These are phyloP conservation scores for Mormoops blainvillei DNA, from an alignment of 2,113 vertebrate species.

Conservation along the genomic window DNA sequence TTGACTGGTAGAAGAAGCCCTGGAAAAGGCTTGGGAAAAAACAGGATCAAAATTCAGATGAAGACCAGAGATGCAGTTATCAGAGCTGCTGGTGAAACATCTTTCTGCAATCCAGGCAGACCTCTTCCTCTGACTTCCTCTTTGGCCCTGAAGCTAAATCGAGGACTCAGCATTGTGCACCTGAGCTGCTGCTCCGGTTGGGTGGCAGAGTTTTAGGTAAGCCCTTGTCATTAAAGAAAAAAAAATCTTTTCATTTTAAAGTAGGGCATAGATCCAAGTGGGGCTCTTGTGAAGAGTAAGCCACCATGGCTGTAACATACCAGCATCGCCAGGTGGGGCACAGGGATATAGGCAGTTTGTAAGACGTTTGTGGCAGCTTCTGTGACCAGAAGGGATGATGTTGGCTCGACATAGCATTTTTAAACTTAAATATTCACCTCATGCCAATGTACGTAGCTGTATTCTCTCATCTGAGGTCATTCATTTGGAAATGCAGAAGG, in stretches of 20 bases:
- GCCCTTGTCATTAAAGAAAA: not conserved
- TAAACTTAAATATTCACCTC: constrained; percentile 37
- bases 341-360: not conserved
- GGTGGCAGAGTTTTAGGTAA: not conserved
- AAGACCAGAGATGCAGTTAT: not conserved
- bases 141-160: not conserved
- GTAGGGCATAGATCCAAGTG: not conserved
- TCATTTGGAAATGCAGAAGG: constrained; percentile 52
- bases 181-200: not conserved
- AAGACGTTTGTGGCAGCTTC: not conserved
- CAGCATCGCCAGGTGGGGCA: constrained; percentile 11
- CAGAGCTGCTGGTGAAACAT: not conserved
- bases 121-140: not conserved
- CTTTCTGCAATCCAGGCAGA: not conserved
- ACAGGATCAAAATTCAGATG: not conserved
- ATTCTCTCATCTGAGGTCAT: constrained; percentile 29
- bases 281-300: not conserved
- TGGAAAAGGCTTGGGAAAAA: not conserved
- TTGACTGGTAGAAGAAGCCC: not conserved
- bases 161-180: not conserved
- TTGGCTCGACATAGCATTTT: not conserved
- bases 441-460: constrained; percentile 1
- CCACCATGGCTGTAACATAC: not conserved
- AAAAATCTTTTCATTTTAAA: constrained; percentile 43
- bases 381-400: not conserved